phyloP scores from a whole-genome alignment of 2,797 vertebrate genomes.

The Acrocephalus scirpaceus region DNA sequence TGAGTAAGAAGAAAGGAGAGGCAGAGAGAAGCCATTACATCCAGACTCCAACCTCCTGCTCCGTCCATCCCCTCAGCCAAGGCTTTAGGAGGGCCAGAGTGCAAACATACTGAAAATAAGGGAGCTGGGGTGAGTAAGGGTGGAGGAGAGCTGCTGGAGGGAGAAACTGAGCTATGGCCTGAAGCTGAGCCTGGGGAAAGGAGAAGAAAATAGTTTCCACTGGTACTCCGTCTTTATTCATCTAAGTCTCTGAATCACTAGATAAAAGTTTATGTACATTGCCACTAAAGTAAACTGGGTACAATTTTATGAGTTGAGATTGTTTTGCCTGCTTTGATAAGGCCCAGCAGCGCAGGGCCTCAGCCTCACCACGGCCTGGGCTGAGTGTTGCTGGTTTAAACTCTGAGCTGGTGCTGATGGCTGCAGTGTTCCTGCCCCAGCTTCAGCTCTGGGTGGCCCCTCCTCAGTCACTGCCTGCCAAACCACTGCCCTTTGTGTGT shows the following conservation, averaged over 20 bases:
- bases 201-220: background rate
- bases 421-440: background rate
- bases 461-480: background rate
- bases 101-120: background rate
- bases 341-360: background rate
- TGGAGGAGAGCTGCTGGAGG: background rate
- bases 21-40: background rate
- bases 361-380: accelerated
- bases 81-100: background rate
- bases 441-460: background rate
- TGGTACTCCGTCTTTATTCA: background rate
- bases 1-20: background rate
- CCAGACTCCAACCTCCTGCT: background rate
- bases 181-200: background rate
- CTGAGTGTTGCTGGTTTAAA: background rate
- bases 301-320: background rate
- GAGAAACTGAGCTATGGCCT: background rate
- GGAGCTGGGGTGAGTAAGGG: background rate
- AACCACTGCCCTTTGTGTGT: background rate
- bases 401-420: accelerated
- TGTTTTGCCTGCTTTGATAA: background rate
- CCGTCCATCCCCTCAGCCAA: accelerated
- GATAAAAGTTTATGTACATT: background rate
- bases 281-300: background rate
- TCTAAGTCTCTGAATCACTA: background rate